Evolutionary conservation across 2,888 invertebrate species (phyloP).

Genomic region (Trichogramma dendrolimi): DNA sequence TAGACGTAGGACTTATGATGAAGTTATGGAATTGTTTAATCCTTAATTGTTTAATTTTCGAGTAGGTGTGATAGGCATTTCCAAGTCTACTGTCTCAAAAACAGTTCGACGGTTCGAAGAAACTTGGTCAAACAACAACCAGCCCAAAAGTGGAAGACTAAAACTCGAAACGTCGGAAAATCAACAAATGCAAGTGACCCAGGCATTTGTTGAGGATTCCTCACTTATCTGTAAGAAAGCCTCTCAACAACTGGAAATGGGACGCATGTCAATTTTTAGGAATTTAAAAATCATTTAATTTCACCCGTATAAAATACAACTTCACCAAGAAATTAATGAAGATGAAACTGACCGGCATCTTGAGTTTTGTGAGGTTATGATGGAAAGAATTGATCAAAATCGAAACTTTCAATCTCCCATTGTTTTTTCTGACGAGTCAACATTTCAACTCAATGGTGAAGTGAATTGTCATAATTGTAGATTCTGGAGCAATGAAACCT

Average conservation of each 20-base stretch:
- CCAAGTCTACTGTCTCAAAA: constrained; percentile 11
- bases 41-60: constrained; percentile 18
- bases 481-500: constrained; percentile 34
- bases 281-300: neutral
- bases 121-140: no score
- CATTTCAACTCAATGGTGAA: constrained; percentile 34
- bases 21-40: constrained; percentile 18
- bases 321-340: constrained; percentile 34
- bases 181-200: no score
- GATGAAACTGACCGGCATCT: no score
- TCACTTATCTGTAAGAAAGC: no score
- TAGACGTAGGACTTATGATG: no score
- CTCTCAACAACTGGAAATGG: constrained; percentile 7
- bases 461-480: constrained; percentile 37
- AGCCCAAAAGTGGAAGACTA: no score
- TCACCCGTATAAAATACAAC: constrained; percentile 28
- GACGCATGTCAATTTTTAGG: no score
- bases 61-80: constrained; percentile 7
- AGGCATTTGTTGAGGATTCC: no score
- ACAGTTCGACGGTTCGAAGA: no score
- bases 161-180: constrained; percentile 10
- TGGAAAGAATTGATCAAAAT: constrained; percentile 13
- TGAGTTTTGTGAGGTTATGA: constrained; percentile 28
- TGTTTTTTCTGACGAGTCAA: constrained; percentile 34
- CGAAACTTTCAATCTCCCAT: no score